Evolutionary conservation across 2,797 vertebrate species (phyloP), one percentile per base, ranked within the genome.

Genomic region (Cyprinodon diabolis): DNA sequence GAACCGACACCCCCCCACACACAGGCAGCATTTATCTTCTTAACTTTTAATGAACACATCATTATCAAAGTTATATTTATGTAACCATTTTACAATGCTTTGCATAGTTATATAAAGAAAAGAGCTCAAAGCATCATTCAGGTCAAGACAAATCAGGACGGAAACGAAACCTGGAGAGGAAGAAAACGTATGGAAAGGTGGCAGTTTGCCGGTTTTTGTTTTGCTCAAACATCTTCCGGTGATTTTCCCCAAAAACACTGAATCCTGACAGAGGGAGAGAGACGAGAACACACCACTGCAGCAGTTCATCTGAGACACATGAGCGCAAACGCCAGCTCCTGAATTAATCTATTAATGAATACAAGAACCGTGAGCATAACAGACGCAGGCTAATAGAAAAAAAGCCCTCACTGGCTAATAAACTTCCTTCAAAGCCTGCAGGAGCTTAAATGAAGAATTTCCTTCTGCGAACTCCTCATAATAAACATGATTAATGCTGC

Each of bases 401-500:
- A 73, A 74, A 69, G 54, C 71, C 60, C 71, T 66, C 23, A 19
- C 48, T 25, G 75, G 70, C 72, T 65, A 73, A 87, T 67, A 75
- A 82, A 81, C 57, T 37, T 74, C 52, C 70, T 65, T 57, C 74
- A 67, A 83, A 77, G 30, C 77, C 67, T 80, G 77, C 48, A 60
- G 65, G 30, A 77, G 54, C 66, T 80, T 66, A 74, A 63, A 69
- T 66, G 73, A 12, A 84, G 71, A 57, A 40, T 67, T 68, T 73
- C 78, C 74, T 84, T 86, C 77, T 40, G 37, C 60, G 63, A 69
- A 45, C 71, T 72, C 75, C 72, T 55, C 56, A 58, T 76, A 84
- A 85, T 88, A 88, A 89, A 83, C 52, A 68, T 85, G 89, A 92
- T 90, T 87, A 93, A 91, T 76, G 70, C 76, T 74, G 83, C 83